A percentile compares a stretch with the other conserved stretches of the same genome.
These are phyloP conservation scores for Lates japonicus DNA, from an alignment of 2,797 vertebrate species.

Conservation along the genomic window DNA sequence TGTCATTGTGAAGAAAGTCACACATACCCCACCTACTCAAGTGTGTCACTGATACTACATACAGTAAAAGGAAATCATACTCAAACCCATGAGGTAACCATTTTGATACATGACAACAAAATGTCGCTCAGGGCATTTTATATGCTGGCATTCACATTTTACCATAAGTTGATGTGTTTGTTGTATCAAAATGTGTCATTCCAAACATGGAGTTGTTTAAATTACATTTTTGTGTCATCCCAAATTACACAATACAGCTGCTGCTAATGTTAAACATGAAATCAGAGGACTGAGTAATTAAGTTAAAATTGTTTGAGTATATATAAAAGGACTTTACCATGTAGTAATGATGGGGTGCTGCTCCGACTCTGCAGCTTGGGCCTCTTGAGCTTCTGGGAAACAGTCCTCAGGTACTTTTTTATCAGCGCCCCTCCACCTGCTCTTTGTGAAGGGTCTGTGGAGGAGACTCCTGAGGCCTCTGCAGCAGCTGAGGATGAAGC, in stretches of 20 bases:
- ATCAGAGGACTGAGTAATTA: no score
- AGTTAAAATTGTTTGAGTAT: not conserved
- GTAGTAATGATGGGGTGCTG: slow-evolving; percentile 58
- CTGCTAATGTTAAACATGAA: not conserved
- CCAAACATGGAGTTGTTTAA: not conserved
- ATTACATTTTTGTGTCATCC: not conserved
- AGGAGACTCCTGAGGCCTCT: slow-evolving; percentile 63
- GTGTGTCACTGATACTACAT: not conserved
- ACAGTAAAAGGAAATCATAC: slow-evolving; percentile 10
- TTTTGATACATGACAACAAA: not conserved
- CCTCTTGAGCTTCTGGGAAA: slow-evolving; percentile 88
- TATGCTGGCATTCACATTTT: not conserved
- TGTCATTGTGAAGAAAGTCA: not conserved
- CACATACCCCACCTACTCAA: not conserved
- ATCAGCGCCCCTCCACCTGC: slow-evolving; percentile 81
- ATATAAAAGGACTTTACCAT: slow-evolving; percentile 61
- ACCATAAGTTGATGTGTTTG: not conserved
- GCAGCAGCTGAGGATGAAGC: slow-evolving; percentile 44
- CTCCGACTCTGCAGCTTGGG: slow-evolving; percentile 77
- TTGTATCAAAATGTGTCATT: not conserved
- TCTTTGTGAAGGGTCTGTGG: slow-evolving; percentile 75
- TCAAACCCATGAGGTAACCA: not conserved
- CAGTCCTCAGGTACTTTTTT: slow-evolving; percentile 87
- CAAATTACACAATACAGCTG: not conserved
- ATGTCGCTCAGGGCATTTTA: not conserved